phyloP scores from a whole-genome alignment of 2,113 vertebrate genomes.

The Ceyx cyanopectus region DNA sequence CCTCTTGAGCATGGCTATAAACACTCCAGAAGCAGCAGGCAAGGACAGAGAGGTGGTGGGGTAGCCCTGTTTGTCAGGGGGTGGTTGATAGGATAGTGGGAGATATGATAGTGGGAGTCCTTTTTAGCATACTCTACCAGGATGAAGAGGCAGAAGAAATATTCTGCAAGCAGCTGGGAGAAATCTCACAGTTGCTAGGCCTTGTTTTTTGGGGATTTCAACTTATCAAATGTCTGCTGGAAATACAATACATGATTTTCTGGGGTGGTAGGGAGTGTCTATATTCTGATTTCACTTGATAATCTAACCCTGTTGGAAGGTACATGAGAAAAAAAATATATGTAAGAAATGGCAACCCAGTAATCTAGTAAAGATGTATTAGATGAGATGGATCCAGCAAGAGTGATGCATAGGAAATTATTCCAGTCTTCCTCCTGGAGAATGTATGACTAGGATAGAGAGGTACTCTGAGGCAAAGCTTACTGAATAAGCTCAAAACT shows the following conservation, averaged over 20 bases:
- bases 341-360: background rate
- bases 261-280: background rate
- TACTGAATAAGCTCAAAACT: background rate
- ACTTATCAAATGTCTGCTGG: too few relatives aligned
- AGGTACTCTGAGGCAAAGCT: background rate
- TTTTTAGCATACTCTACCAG: background rate
- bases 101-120: background rate
- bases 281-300: background rate
- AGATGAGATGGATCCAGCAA: background rate
- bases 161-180: background rate
- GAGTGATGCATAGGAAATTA: background rate
- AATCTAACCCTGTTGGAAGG: background rate
- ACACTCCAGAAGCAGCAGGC: background rate
- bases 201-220: too few relatives aligned
- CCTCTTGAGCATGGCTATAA: background rate
- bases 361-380: background rate
- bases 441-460: background rate
- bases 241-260: background rate
- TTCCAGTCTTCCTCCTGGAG: background rate
- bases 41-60: background rate
- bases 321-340: background rate
- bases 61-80: background rate
- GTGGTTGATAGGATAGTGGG: background rate
- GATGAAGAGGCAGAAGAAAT: background rate
- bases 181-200: background rate